A percentile compares a stretch with the other conserved stretches of the same genome.
Conservation (phyloP, 2,888 invertebrate genomes). For the Chaitophorus viminalis region DNA sequence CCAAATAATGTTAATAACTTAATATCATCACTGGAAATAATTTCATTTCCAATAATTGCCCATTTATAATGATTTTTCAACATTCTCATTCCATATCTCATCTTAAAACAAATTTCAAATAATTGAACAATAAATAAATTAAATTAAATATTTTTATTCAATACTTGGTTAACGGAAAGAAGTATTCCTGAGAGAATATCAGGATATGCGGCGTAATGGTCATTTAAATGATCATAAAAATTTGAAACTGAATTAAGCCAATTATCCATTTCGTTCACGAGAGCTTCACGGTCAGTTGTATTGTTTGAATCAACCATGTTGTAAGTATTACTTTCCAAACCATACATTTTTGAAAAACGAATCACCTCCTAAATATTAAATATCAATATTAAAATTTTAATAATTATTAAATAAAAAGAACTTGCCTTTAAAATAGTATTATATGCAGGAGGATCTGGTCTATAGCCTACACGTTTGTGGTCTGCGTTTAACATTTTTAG, state of each 20-base stretch:
- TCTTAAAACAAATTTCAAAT: slow-evolving; percentile 12
- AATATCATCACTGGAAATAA: slow-evolving; percentile 9
- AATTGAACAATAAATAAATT: neutral
- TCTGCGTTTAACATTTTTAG: neutral
- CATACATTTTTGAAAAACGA: slow-evolving; percentile 54
- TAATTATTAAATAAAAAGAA: neutral
- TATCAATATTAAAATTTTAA: neutral
- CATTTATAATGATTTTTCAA: slow-evolving; percentile 52
- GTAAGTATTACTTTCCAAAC: slow-evolving; percentile 48
- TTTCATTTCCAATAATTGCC: neutral
- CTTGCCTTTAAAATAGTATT: slow-evolving; percentile 40
- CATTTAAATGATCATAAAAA: slow-evolving; percentile 38
- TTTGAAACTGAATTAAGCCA: slow-evolving; percentile 53
- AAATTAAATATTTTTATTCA: neutral
- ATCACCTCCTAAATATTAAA: slow-evolving; percentile 29
- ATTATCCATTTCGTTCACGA: slow-evolving; percentile 50
- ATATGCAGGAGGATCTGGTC: slow-evolving; percentile 45
- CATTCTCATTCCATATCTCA: slow-evolving; percentile 58
- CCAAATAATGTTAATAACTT: slow-evolving; percentile 50
- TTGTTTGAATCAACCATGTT: slow-evolving; percentile 20
- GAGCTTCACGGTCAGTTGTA: neutral
- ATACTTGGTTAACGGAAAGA: slow-evolving; percentile 51
- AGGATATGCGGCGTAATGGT: slow-evolving; percentile 39
- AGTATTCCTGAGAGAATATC: slow-evolving; percentile 47
- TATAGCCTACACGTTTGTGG: slow-evolving; percentile 25